These are phyloP conservation scores for Yasuhikotakia modesta DNA, from an alignment of 2,797 vertebrate species.

Conservation along the genomic window DNA sequence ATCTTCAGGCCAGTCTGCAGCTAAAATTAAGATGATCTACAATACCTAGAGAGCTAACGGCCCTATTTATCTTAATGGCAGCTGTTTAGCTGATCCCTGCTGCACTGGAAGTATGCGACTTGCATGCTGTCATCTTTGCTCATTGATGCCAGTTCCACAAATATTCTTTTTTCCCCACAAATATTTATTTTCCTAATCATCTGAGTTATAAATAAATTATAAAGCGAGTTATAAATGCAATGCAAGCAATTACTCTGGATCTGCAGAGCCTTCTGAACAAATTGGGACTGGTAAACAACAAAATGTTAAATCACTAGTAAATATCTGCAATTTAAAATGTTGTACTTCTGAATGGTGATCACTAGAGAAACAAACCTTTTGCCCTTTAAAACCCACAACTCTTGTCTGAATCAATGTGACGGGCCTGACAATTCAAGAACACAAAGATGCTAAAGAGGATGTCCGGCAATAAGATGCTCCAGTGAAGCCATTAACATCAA, in stretches of 20 bases:
- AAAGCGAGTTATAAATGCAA: too few species aligned
- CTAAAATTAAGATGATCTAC: background rate
- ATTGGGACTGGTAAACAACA: too few species aligned
- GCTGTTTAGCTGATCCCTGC: background rate
- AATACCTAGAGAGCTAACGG: background rate
- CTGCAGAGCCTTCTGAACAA: too few species aligned
- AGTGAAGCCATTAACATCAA: constrained; percentile 14
- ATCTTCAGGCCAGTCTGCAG: constrained; percentile 13
- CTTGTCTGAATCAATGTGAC: constrained; percentile 13
- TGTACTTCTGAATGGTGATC: background rate
- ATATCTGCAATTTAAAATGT: background rate
- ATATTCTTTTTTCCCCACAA: background rate
- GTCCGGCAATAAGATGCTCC: constrained; percentile 16
- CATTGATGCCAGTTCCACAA: background rate
- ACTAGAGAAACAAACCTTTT: background rate
- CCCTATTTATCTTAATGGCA: background rate
- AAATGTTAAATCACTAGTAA: background rate
- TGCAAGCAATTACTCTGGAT: too few species aligned
- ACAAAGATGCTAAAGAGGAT: constrained; percentile 35
- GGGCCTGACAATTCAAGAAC: constrained; percentile 23
- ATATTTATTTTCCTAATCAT: background rate
- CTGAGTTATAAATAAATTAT: background rate
- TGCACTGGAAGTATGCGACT: background rate
- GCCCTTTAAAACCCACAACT: background rate
- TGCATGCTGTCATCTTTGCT: background rate